A percentile compares a stretch with the other conserved stretches of the same genome.
phyloP scores from a whole-genome alignment of 2,113 vertebrate species.

The Aphyosemion australe region DNA sequence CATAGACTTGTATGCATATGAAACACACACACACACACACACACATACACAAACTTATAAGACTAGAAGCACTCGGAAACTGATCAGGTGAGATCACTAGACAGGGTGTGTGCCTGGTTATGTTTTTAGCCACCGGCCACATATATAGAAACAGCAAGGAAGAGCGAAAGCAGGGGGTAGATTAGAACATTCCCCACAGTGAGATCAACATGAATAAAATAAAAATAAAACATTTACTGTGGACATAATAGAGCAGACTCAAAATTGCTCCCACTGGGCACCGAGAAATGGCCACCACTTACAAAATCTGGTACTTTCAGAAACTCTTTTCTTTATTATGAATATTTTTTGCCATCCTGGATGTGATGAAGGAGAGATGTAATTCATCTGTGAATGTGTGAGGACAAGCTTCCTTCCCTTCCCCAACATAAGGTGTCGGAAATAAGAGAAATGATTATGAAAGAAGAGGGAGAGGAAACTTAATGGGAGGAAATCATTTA shows the following conservation, averaged over 20 bases:
- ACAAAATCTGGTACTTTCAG: constrained; percentile 57
- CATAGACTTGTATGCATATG: constrained; percentile 9
- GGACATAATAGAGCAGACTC: constrained; percentile 36
- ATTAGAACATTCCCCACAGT: constrained; percentile 49
- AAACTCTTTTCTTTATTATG: constrained; percentile 60
- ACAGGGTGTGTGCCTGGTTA: constrained; percentile 4
- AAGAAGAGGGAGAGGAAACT: constrained; percentile 66
- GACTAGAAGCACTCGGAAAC: constrained; percentile 33
- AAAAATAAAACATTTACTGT: constrained; percentile 31
- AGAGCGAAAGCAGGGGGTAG: constrained; percentile 54
- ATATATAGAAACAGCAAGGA: constrained; percentile 33
- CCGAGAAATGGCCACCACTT: constrained; percentile 53
- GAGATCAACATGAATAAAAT: constrained; percentile 40
- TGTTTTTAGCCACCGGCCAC: constrained; percentile 25
- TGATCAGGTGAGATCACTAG: constrained; percentile 41
- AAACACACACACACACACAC: not conserved
- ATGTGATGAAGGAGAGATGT: constrained; percentile 73
- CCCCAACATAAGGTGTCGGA: constrained; percentile 63
- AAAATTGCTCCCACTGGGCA: constrained; percentile 43
- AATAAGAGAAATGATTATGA: constrained; percentile 80
- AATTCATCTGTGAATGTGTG: constrained; percentile 73
- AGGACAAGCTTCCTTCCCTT: constrained; percentile 66
- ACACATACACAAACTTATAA: not conserved
- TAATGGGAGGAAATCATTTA: constrained; percentile 81
- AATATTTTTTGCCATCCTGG: constrained; percentile 52